phyloP scores from a whole-genome alignment of 1,140 invertebrate genomes.

The Arctopsyche grandis region DNA sequence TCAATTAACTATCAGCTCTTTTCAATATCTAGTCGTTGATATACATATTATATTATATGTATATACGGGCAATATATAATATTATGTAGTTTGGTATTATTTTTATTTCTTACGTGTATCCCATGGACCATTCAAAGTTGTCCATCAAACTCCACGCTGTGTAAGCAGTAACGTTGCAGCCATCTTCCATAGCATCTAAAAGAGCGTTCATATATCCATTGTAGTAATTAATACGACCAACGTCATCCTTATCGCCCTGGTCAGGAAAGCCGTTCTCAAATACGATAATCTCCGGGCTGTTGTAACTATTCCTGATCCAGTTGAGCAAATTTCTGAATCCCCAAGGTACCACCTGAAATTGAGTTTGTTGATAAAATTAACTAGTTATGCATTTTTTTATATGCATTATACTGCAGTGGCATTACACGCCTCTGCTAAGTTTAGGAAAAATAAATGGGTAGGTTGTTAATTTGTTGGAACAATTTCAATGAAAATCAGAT shows the following conservation, averaged over 20 bases:
- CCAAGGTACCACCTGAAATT: constrained; percentile 66
- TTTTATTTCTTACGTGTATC: constrained; percentile 61
- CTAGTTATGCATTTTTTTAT: not conserved
- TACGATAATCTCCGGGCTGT: constrained; percentile 70
- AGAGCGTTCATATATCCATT: constrained; percentile 71
- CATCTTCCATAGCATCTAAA: constrained; percentile 74
- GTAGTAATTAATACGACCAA: constrained; percentile 61
- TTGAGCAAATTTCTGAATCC: constrained; percentile 71
- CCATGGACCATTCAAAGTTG: constrained; percentile 76
- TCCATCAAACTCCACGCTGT: constrained; percentile 78
- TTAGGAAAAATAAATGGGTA: too few species aligned
- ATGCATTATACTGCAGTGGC: too few species aligned
- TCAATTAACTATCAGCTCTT: too few species aligned
- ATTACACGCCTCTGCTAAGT: too few species aligned
- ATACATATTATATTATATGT: too few species aligned
- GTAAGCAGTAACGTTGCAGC: constrained; percentile 74
- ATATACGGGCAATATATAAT: too few species aligned
- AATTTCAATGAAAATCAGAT: too few species aligned
- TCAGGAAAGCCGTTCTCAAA: constrained; percentile 75
- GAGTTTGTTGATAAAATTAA: not conserved
- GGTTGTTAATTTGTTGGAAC: too few species aligned
- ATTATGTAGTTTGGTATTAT: too few species aligned
- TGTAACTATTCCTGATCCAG: constrained; percentile 72
- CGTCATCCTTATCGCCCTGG: constrained; percentile 59
- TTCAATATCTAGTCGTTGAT: too few species aligned